A percentile compares a stretch with the other conserved stretches of the same genome.
Conservation (phyloP, 1,140 invertebrate genomes). For the Elymnias hypermnestra region DNA sequence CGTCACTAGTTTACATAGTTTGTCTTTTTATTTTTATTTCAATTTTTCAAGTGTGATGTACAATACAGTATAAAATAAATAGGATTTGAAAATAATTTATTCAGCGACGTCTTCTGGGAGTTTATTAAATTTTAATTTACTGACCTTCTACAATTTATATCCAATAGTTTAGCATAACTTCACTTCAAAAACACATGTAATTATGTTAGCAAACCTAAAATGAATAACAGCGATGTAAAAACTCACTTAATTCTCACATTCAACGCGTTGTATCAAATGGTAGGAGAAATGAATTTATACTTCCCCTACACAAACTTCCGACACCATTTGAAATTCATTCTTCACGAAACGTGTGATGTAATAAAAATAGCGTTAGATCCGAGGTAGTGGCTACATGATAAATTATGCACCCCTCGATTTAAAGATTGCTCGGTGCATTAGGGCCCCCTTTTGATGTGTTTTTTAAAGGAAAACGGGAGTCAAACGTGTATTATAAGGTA, state of each 20-base stretch:
- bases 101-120: too few species aligned
- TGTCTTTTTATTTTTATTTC: too few species aligned
- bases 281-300: constrained; percentile 40
- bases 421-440: constrained; percentile 65
- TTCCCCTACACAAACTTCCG: constrained; percentile 64
- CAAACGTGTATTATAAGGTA: constrained; percentile 42
- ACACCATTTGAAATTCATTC: constrained; percentile 72
- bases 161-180: too few species aligned
- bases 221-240: too few species aligned
- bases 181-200: too few species aligned
- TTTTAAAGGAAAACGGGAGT: constrained; percentile 55
- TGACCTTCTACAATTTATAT: too few species aligned
- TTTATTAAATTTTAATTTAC: too few species aligned
- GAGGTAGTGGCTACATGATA: constrained; percentile 53
- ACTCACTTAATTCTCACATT: not conserved
- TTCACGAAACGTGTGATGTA: constrained; percentile 68
- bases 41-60: too few species aligned
- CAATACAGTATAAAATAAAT: too few species aligned
- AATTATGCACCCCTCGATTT: constrained; percentile 70
- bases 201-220: too few species aligned
- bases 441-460: constrained; percentile 53
- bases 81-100: too few species aligned
- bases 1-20: too few species aligned
- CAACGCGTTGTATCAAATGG: constrained; percentile 11
- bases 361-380: constrained; percentile 67